Base-by-base conservation (phyloP, 37 sponge, comb jelly and placozoan genomes). In the Agelas oroides region DNA sequence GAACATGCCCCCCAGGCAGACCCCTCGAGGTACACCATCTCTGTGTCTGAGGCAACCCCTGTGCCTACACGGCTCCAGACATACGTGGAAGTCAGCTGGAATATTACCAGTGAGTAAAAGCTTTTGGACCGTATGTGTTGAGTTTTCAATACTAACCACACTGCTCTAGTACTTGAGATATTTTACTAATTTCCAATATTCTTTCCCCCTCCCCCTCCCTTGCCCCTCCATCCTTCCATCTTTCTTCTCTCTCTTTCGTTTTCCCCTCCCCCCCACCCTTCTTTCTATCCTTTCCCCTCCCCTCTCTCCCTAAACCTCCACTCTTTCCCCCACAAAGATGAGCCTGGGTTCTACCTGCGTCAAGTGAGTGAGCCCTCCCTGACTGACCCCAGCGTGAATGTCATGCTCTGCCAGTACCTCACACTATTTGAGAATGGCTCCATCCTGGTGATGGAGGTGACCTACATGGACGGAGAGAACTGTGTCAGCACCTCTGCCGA, bases 1-100 rank as follows among this genome's bases (percentile, higher is more conserved):
- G 93, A 95, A 23, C 73, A 78, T 70, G 57, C 84, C 13, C 93
- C 94, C 13, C 54, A 81, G 68, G 81, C 88, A 23, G 86, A 92
- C 57, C 92, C 91, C 30, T 37, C 23, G 21, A 37, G 5, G 0
- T 92, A 92, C 65, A 65, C 57, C 69, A 90, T 63, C 11, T 71
- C 38, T 41, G 75, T 95, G 0, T 41, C 68, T 0, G 96, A 95
- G 55, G 57, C 65, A 11, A 58, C 73, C 30, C 62, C 23, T 6
- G 12, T 40, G 12, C 46, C 33, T 0, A 20, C 73, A 20, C 20
- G 1, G 30, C 61, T 89, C 1, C 53, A 36, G 24, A 89, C 89
- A 30, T 60, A 33, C 41, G 89, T 64, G 20, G 31, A 63, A 21
- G 77, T 70, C 0, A 21, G 65, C 59, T 89, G 89, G 89, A 83